Percentiles rank a stretch among this genome's conserved stretches.
phyloP scores from a whole-genome alignment of 2,113 vertebrate species.

The Engystomops pustulosus region DNA sequence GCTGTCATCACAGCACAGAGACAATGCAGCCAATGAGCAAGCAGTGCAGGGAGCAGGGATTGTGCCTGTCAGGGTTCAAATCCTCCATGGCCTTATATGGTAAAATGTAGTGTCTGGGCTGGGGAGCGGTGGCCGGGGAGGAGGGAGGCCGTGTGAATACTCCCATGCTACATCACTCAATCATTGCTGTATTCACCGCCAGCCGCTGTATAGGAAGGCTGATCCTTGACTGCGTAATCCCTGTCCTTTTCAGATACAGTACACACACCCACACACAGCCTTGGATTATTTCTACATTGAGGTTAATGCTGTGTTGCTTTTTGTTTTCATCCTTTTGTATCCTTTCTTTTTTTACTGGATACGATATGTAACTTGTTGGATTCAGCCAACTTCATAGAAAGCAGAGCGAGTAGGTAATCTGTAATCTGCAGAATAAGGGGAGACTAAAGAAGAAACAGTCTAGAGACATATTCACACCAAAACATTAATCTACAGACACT shows the following conservation, averaged over 20 bases:
- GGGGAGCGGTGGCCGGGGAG: not conserved
- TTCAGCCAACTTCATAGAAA: too few relatives aligned
- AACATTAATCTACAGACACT: too few relatives aligned
- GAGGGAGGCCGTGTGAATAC: not conserved
- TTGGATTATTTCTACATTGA: not conserved
- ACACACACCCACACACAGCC: not conserved
- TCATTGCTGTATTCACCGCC: too few relatives aligned
- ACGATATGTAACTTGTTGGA: not conserved
- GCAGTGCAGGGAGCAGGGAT: slow-evolving; percentile 34
- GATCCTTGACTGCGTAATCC: not conserved
- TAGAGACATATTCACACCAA: too few relatives aligned
- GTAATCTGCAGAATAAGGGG: too few relatives aligned
- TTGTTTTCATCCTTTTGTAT: not conserved
- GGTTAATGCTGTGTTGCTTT: not conserved
- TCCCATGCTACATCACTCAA: not conserved
- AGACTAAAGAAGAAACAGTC: too few relatives aligned
- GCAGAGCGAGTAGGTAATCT: too few relatives aligned
- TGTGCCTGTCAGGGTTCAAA: slow-evolving; percentile 53
- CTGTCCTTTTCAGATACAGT: not conserved
- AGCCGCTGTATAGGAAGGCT: not conserved
- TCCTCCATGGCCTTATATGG: slow-evolving; percentile 59
- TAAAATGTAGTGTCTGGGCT: slow-evolving; percentile 44
- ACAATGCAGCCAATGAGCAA: slow-evolving; percentile 51
- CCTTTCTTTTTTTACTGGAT: not conserved
- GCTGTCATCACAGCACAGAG: slow-evolving; percentile 45